These are phyloP conservation scores for Callinectes sapidus DNA, from an alignment of 2,888 invertebrate species.

Conservation along the genomic window DNA sequence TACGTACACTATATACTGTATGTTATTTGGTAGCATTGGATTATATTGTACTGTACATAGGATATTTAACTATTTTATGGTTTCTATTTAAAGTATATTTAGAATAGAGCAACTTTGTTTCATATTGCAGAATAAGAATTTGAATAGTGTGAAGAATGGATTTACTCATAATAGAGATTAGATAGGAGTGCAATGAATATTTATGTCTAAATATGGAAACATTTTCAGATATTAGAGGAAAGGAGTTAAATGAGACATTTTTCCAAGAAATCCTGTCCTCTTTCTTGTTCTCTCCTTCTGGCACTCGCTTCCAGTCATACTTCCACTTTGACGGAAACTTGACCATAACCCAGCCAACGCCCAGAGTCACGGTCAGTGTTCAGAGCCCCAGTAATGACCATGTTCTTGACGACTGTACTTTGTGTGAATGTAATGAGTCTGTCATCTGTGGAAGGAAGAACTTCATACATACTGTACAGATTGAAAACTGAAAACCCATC, in stretches of 20 bases:
- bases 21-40: no score
- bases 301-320: conserved; percentile 83
- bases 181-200: neutral
- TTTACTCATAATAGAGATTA: neutral
- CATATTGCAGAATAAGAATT: no score
- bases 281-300: conserved; percentile 83
- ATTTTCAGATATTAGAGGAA: conserved; percentile 73
- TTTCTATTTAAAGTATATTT: no score
- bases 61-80: neutral
- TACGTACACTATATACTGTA: no score
- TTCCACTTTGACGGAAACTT: conserved; percentile 81
- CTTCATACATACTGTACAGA: neutral
- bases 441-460: neutral
- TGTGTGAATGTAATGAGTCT: neutral
- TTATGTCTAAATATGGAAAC: neutral
- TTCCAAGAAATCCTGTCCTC: conserved; percentile 82
- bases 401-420: neutral
- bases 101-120: no score
- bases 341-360: conserved; percentile 81
- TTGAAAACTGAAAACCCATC: neutral
- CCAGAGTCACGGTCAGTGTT: conserved; percentile 77
- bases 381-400: neutral
- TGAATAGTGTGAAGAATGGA: neutral
- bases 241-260: conserved; percentile 78
- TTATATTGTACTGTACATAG: neutral